Percentiles rank a stretch among this genome's conserved stretches.
Conservation (phyloP, 2,888 invertebrate species). For the Acanthoscelides obtectus region DNA sequence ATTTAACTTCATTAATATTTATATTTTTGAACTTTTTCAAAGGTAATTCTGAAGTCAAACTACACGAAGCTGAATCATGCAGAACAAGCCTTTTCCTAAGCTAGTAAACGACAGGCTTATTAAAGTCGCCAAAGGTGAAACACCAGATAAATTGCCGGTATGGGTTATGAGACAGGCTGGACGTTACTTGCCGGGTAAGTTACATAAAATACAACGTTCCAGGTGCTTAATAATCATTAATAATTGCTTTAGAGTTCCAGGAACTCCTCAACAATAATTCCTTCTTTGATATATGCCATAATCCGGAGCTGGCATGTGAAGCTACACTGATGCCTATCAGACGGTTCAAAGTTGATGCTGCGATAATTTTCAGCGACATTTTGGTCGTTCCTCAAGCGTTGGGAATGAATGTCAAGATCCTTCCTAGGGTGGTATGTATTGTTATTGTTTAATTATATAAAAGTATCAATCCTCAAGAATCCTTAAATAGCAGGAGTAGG, state of each 20-base stretch:
- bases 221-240: neutral
- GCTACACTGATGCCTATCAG: conserved; percentile 89
- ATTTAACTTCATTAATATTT: no score
- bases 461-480: conserved; percentile 61
- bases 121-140: conserved; percentile 78
- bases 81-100: conserved; percentile 59
- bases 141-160: conserved; percentile 63
- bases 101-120: conserved; percentile 86
- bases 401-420: conserved; percentile 90
- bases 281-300: conserved; percentile 89
- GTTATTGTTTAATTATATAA: conserved; percentile 3
- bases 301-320: conserved; percentile 86
- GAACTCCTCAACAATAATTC: conserved; percentile 78
- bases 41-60: no score
- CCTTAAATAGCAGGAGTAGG: no score
- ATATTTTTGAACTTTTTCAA: no score
- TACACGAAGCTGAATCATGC: conserved; percentile 10
- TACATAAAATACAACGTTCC: conserved; percentile 1
- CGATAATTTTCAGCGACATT: conserved; percentile 98
- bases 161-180: no score
- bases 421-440: conserved; percentile 68
- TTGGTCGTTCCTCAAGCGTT: conserved; percentile 92
- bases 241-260: conserved; percentile 54
- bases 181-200: conserved; percentile 42
- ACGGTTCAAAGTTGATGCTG: conserved; percentile 84